Evolutionary conservation across 2,888 invertebrate genomes (phyloP).

Genomic region (Tortricodes alternella): DNA sequence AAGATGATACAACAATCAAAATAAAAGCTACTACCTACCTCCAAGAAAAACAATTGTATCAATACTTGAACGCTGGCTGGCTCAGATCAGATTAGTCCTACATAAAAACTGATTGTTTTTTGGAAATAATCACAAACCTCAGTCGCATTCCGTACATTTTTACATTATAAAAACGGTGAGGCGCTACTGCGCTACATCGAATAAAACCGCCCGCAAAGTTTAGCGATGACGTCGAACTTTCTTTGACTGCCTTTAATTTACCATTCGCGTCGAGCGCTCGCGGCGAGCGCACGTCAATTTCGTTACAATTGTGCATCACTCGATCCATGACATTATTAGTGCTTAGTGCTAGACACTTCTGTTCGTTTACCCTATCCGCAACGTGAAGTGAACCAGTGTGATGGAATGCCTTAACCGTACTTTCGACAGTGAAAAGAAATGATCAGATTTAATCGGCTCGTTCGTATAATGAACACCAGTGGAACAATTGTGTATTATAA

Average conservation of each 20-base stretch:
- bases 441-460: conserved; percentile 51
- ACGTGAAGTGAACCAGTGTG: conserved; percentile 48
- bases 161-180: conserved; percentile 40
- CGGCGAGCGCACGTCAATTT: conserved; percentile 61
- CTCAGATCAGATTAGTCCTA: too few species aligned
- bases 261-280: conserved; percentile 64
- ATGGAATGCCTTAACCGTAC: conserved; percentile 39
- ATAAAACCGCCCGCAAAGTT: conserved; percentile 58
- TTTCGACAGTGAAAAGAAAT: conserved; percentile 64
- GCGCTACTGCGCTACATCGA: conserved; percentile 48
- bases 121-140: background rate
- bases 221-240: conserved; percentile 48
- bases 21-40: too few species aligned
- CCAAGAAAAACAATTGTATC: background rate
- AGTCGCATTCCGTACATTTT: conserved; percentile 1
- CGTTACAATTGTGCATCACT: conserved; percentile 25
- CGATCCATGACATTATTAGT: background rate
- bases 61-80: too few species aligned
- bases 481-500: conserved; percentile 34
- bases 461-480: conserved; percentile 34
- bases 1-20: too few species aligned
- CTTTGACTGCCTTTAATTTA: conserved; percentile 69
- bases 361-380: background rate
- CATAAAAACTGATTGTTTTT: too few species aligned
- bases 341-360: background rate